Evolutionary conservation across 2,113 vertebrate species (phyloP), one percentile per base, ranked within the genome.

Genomic region (Eulacestoma nigropectus): DNA sequence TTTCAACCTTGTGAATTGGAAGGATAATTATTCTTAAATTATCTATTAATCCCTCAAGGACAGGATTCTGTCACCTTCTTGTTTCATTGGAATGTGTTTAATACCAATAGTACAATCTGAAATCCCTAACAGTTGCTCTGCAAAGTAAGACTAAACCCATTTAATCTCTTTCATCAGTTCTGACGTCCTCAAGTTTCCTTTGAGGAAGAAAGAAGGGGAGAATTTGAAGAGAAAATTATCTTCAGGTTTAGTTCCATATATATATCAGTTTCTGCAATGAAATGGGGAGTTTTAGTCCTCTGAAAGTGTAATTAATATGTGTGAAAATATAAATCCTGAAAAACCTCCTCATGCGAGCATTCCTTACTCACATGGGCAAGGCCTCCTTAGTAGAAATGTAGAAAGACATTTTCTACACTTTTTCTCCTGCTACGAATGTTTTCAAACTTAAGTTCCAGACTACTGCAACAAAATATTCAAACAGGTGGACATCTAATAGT

Each of bases 161-260:
- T 91, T 96, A 95, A 97, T 92, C 90, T 93, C 47, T 89, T 92
- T 92, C 80, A 93, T 97, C 81, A 74, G 18, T 80, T 78, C 62
- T 87, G 46, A 11, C 14, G 5, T 84, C 57, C 46, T 93, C 62
- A 73, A 57, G 22, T 84, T 84, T 94, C 50, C 64, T 89, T 46
- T 68, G 56, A 95, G 25, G 39, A 86, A 75, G 41, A 78, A 90
- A 74, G 46, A 82, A 27, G 17, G 44, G 9, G 17, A 87, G 41
- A 87, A 80, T 78, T 83, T 72, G 18, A 90, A 87, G 20, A 73
- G 30, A 75, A 85, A 87, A 80, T 69, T 50, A 25, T 49, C n/a
- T 87, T 68, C 50, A 69, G 13, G 17, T 86, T 92, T 78, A 75
- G 13, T 57, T 95, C 9, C 13, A 26, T 6, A 63, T 90, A 80